Conservation (phyloP, 2,888 invertebrate genomes). For the Neelides folsomi region DNA sequence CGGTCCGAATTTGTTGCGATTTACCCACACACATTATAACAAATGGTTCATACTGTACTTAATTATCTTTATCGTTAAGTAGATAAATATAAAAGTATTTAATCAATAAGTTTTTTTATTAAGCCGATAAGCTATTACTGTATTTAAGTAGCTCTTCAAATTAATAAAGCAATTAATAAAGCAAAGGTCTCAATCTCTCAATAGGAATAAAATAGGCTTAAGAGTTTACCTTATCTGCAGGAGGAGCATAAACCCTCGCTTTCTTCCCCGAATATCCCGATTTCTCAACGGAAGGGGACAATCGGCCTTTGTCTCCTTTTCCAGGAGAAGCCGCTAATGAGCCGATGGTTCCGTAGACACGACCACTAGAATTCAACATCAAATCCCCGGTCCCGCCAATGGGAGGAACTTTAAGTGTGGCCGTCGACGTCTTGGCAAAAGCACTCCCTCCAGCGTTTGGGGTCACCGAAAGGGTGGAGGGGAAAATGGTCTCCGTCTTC, state of each 20-base stretch:
- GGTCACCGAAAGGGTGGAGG: conserved; percentile 1
- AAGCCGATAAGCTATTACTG: too few species aligned
- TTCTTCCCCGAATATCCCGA: conserved; percentile 18
- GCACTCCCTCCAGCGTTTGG: conserved; percentile 9
- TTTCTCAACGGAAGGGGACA: conserved; percentile 21
- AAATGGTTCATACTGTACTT: too few species aligned
- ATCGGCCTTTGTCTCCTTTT: conserved; percentile 11
- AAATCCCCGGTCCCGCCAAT: not conserved
- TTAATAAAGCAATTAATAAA: too few species aligned
- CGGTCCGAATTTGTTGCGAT: too few species aligned
- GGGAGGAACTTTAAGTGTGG: conserved; percentile 24
- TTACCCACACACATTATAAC: too few species aligned
- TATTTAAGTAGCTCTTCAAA: too few species aligned
- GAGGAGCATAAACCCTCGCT: conserved; percentile 17
- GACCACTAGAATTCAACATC: too few species aligned
- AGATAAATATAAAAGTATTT: too few species aligned
- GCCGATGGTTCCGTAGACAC: not conserved
- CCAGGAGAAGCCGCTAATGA: conserved; percentile 11
- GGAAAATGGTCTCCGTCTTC: not conserved
- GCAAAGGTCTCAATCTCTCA: too few species aligned
- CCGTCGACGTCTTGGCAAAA: conserved; percentile 25
- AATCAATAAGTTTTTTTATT: too few species aligned
- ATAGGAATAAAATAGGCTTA: not conserved
- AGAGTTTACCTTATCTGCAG: conserved; percentile 24
- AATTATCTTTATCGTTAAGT: too few species aligned